A percentile compares a stretch with the other conserved stretches of the same genome.
These are phyloP conservation scores for Probaryconus sp. DNA, from an alignment of 1,140 invertebrate species.

Conservation along the genomic window DNA sequence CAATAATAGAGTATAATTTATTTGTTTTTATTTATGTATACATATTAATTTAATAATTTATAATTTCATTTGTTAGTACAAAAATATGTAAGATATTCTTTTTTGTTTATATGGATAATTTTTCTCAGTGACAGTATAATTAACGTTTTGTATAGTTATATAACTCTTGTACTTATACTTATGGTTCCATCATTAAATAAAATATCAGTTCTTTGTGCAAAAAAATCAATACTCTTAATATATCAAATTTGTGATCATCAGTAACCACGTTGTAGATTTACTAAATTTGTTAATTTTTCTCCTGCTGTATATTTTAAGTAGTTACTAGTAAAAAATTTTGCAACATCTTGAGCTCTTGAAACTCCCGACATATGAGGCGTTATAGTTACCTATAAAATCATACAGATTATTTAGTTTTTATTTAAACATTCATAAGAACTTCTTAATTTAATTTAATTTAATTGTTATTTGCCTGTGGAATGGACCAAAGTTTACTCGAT, in stretches of 20 bases:
- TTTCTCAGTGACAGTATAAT: no score
- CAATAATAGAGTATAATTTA: no score
- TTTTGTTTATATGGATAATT: no score
- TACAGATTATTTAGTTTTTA: slow-evolving; percentile 17
- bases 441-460: not conserved
- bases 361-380: slow-evolving; percentile 80
- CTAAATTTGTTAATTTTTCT: slow-evolving; percentile 57
- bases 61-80: no score
- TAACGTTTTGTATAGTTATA: no score
- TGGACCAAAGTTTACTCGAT: slow-evolving; percentile 78
- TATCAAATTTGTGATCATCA: slow-evolving; percentile 42
- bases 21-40: no score
- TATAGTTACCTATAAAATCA: slow-evolving; percentile 76
- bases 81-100: no score
- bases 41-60: no score
- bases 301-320: slow-evolving; percentile 65
- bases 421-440: not conserved
- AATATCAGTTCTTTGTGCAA: no score
- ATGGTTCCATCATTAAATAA: no score
- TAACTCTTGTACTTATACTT: no score
- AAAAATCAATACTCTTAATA: not conserved
- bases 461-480: slow-evolving; percentile 72
- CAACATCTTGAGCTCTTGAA: slow-evolving; percentile 73
- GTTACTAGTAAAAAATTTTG: slow-evolving; percentile 74
- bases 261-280: slow-evolving; percentile 66